Conservation (phyloP, 2,113 vertebrate genomes). For the Boleophthalmus pectinirostris region DNA sequence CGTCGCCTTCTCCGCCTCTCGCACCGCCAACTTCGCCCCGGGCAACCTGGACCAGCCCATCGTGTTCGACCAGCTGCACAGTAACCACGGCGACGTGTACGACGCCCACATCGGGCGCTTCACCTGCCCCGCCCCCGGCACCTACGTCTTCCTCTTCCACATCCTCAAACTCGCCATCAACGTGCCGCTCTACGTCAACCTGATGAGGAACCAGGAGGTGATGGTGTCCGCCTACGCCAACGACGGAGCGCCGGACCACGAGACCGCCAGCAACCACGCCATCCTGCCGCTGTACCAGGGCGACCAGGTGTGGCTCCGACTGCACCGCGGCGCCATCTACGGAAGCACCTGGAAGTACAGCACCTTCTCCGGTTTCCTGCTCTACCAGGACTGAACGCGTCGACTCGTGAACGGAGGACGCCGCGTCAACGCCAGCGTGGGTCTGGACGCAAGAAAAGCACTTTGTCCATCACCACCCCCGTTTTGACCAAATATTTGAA, state of each 20-base stretch:
- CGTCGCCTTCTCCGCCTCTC: constrained; percentile 93
- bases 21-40: constrained; percentile 92
- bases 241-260: constrained; percentile 94
- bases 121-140: constrained; percentile 89
- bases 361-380: constrained; percentile 96
- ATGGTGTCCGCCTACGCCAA: constrained; percentile 96
- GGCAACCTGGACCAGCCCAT: constrained; percentile 97
- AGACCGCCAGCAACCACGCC: constrained; percentile 95
- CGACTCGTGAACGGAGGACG: too few species aligned
- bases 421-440: too few species aligned
- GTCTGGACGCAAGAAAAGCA: too few species aligned
- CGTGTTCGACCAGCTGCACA: constrained; percentile 91
- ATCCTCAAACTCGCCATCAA: constrained; percentile 98
- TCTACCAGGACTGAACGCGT: constrained; percentile 90
- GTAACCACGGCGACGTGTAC: constrained; percentile 92
- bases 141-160: constrained; percentile 96
- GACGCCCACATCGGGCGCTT: constrained; percentile 91
- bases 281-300: constrained; percentile 92
- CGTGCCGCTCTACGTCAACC: constrained; percentile 94
- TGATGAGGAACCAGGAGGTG: constrained; percentile 97
- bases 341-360: constrained; percentile 99
- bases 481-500: not conserved
- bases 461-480: not conserved
- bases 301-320: constrained; percentile 94
- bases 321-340: constrained; percentile 96